Evolutionary conservation across 1,140 invertebrate species (phyloP), one percentile per base, ranked within the genome.

Genomic region (Mya arenaria): DNA sequence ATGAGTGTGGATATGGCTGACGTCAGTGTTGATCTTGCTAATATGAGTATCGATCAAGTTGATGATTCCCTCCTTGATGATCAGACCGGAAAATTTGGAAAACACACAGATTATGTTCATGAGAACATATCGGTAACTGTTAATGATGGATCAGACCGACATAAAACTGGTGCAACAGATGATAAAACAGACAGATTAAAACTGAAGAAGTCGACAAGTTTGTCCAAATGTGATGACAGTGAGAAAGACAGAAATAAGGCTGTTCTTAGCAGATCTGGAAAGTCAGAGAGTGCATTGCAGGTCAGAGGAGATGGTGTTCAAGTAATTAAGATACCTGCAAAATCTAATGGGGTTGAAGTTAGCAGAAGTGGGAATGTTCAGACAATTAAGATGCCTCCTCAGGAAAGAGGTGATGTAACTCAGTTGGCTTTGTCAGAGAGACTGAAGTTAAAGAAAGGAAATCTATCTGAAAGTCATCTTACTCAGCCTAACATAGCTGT

Each of bases 311-410:
- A 72, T 56, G 37, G 66, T 25, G 39, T 62, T 39, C 36, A 32
- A 28, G 4, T 41, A 17, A 37, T 41, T 28, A 34, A 83, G n/a
- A 39, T 82, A 39, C 65, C 75, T 39, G 66, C 83, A 44, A 66
- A 84, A 34, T 65, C 71, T 69, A 81, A 83, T n/a, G 44, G 58
- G 65, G 65, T 78, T 1, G 84, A 84, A 52, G 84, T 72, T 0
- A 68, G 71, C 41, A 77, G 75, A 30, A 66, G 36, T 68, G n/a
- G 6, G 3, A 34, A 37, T 19, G 34, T 48, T 28, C 23, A 36
- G 34, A 30, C 15, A 34, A 13, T 19, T 65, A 69, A 48, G 30
- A 17, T 10, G 30, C 48, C n/a, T 4, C 32, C 19, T 10, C 41
- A 19, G 17, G 10, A 17, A 34, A 72, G 10, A 55, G 63, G 17